A percentile compares a stretch with the other conserved stretches of the same genome.
These are phyloP conservation scores for Myotis myotis DNA, from an alignment of 2,797 vertebrate genomes.

Conservation along the genomic window DNA sequence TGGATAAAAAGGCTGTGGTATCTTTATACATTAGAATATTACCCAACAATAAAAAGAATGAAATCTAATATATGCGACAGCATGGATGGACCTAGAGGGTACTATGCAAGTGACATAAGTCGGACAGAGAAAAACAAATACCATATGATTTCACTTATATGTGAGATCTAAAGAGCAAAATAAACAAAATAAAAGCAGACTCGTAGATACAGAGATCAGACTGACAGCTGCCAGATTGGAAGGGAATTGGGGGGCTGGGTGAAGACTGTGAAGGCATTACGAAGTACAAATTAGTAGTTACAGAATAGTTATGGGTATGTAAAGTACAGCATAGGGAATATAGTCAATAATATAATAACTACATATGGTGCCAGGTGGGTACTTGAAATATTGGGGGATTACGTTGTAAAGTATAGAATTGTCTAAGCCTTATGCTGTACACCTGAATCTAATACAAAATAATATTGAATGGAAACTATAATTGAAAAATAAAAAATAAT, in stretches of 20 bases:
- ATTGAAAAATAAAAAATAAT: not conserved
- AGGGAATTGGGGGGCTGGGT: not conserved
- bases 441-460: not conserved
- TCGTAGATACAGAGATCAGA: not conserved
- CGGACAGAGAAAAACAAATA: not conserved
- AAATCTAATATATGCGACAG: not conserved
- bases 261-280: not conserved
- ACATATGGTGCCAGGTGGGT: too few relatives aligned
- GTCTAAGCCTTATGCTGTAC: not conserved
- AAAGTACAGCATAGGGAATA: not conserved
- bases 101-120: not conserved
- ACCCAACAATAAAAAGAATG: not conserved
- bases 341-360: not conserved
- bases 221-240: not conserved
- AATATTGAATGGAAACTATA: not conserved
- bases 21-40: not conserved
- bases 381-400: not conserved
- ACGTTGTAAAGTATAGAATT: not conserved
- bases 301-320: not conserved
- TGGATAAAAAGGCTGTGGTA: not conserved
- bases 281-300: not conserved
- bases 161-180: not conserved
- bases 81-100: not conserved
- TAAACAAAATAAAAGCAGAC: not conserved
- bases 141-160: not conserved